phyloP scores from a whole-genome alignment of 2,888 invertebrate genomes.

The Cantharis flavilabris region DNA sequence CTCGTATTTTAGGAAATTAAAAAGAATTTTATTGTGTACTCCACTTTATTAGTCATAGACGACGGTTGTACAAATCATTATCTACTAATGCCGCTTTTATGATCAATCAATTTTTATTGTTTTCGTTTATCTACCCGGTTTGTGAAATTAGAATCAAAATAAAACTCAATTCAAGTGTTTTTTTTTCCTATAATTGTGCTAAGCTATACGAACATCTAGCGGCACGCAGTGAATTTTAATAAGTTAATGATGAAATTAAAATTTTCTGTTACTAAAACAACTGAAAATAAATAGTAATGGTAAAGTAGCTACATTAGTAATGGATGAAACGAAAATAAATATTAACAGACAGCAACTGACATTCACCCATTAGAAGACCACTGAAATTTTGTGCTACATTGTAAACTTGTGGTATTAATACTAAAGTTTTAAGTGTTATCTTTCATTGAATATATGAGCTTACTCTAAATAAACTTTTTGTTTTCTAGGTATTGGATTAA shows the following conservation, averaged over 20 bases:
- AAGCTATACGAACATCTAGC: no score
- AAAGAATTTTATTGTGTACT: not conserved
- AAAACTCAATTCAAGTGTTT: not conserved
- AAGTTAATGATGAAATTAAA: no score
- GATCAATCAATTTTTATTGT: not conserved
- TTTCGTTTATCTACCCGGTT: not conserved
- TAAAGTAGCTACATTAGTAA: not conserved
- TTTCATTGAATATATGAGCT: not conserved
- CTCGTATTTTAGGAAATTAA: not conserved
- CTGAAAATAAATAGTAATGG: no score
- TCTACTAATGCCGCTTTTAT: not conserved
- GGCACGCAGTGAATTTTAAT: no score
- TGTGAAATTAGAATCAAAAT: not conserved
- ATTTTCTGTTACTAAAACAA: no score
- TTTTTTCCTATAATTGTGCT: not conserved
- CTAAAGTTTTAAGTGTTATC: not conserved
- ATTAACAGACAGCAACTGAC: no score
- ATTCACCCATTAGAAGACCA: not conserved
- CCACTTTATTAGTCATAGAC: not conserved
- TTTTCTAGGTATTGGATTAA: not conserved
- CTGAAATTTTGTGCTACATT: not conserved
- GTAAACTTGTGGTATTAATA: not conserved
- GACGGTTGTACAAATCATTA: not conserved
- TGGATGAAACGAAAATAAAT: not conserved
- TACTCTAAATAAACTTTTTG: not conserved